Percentiles rank a stretch among this genome's conserved stretches.
These are phyloP conservation scores for Muscicapa adusta DNA, from an alignment of 2,113 vertebrate genomes.

Conservation along the genomic window DNA sequence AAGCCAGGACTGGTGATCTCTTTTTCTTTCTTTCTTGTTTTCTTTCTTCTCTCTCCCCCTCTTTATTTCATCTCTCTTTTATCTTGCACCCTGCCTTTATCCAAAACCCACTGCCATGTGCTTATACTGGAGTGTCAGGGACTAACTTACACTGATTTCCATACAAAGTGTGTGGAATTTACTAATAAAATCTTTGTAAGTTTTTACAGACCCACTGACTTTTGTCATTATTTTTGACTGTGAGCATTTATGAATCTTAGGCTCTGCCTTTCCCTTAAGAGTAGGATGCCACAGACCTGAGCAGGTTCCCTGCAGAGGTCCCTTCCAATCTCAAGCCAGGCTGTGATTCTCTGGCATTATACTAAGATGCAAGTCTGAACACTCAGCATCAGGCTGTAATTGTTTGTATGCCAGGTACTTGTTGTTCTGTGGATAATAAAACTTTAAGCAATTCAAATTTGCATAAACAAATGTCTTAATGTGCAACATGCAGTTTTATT, in stretches of 20 bases:
- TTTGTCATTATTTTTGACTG: neutral
- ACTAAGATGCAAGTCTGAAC: neutral
- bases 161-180: neutral
- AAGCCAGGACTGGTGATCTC: neutral
- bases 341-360: neutral
- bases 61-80: neutral
- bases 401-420: neutral
- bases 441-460: neutral
- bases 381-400: neutral
- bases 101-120: neutral
- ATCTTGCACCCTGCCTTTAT: neutral
- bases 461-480: neutral
- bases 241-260: neutral
- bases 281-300: neutral
- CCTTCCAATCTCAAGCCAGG: neutral
- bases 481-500: neutral
- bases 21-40: neutral
- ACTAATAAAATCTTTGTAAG: accelerated
- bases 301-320: neutral
- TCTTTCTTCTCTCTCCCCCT: neutral
- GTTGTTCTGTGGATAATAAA: neutral
- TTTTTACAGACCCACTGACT: neutral
- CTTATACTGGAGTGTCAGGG: neutral
- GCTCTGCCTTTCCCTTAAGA: neutral
- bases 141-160: neutral